Base-by-base conservation (phyloP, 1,140 invertebrate species). In the Drosophila tsacasi region DNA sequence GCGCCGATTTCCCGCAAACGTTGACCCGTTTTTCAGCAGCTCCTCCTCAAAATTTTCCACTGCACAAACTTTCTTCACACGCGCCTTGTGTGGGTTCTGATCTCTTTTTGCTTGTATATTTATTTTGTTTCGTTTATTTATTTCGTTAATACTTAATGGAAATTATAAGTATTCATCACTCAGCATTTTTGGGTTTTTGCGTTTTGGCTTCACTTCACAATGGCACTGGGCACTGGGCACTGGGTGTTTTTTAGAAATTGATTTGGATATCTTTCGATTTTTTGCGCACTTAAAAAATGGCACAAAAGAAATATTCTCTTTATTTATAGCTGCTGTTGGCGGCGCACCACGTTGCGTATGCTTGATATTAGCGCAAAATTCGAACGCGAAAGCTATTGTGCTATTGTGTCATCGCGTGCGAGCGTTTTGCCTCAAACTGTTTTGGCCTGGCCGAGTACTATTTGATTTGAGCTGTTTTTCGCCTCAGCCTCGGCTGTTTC, bases 361-460 rank as follows among this genome's bases (percentile, higher is more conserved):
- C 76, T 80, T 90, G 71, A 89, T 89, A 78, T 89, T 81, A 68
- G 77, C 78, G 57, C 69, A 72, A 83, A 71, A 72, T 69, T 63
- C 55, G 58, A 59, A 39, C 40, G 47, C 37, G 47, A 64, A 75
- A 55, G 59, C 78, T 89, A 79, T 82, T 82, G 72, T 67, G 64
- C 78, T 89, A 81, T 82, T 82, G 79, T 79, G 64, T 81, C 77
- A 68, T 67, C 76, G 84, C 86, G 83, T 82, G 71, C 79, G 83
- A 90, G 87, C 86, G 86, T 82, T 86, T 75, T 87, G 79, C 79
- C 84, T 86, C 76, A 91, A 90, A 90, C 86, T 90, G 85, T 85
- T 90, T 90, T 90, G 83, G 85, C 75, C 80, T 82, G 75, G 81
- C 76, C 80, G 52, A 59, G 73, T 68, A 81, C 68, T 87, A 89